Percentiles rank a stretch among this genome's conserved stretches.
phyloP scores from a whole-genome alignment of 2,113 vertebrate species.

The Pogona vitticeps region DNA sequence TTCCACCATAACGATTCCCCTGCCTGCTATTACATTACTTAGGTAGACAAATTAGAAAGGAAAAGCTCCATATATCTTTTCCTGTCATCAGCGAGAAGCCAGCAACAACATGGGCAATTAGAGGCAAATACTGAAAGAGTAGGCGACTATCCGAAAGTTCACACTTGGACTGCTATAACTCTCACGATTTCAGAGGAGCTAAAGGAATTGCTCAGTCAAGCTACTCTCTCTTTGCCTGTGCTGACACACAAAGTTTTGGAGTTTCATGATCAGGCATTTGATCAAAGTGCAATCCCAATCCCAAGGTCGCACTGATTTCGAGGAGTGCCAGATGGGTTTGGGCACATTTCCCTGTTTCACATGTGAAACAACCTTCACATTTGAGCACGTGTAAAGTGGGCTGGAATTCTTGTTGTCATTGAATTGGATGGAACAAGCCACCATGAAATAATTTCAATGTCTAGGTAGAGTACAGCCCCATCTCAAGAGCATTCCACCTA shows the following conservation, averaged over 20 bases:
- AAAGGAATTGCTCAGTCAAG: constrained; percentile 40
- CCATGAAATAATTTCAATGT: not conserved
- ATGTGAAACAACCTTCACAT: not conserved
- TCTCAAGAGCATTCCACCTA: not conserved
- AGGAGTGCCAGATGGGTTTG: not conserved
- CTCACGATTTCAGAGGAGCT: constrained; percentile 27
- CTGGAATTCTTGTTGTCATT: not conserved
- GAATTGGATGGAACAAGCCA: not conserved
- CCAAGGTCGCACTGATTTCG: not conserved
- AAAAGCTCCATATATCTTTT: constrained; percentile 40
- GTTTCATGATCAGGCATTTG: constrained; percentile 14
- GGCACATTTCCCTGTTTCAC: not conserved
- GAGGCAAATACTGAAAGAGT: constrained; percentile 54
- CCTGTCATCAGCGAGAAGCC: not conserved
- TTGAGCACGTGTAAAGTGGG: not conserved
- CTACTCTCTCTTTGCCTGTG: constrained; percentile 9
- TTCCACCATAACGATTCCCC: constrained; percentile 43
- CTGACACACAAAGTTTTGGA: constrained; percentile 2
- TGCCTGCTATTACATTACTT: constrained; percentile 51
- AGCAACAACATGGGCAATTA: constrained; percentile 35
- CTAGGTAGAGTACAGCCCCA: not conserved
- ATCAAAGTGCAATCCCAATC: not conserved
- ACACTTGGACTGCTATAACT: constrained; percentile 33
- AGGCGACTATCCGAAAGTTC: constrained; percentile 53
- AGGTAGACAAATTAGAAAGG: constrained; percentile 59